These are phyloP conservation scores for Syngnathus scovelli DNA, from an alignment of 2,113 vertebrate species.

Conservation along the genomic window DNA sequence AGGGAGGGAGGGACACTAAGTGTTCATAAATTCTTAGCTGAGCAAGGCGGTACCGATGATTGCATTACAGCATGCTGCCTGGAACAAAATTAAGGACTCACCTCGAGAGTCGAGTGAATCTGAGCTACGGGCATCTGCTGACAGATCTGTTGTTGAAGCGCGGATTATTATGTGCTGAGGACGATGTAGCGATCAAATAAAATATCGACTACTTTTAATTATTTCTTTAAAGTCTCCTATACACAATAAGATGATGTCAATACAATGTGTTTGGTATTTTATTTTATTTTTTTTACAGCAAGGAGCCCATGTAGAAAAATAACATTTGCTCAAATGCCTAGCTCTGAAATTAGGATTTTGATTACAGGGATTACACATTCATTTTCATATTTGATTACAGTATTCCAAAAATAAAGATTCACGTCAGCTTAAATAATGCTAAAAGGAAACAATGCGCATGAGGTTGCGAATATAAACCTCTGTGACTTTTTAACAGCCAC, in stretches of 20 bases:
- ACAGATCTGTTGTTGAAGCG: constrained; percentile 12
- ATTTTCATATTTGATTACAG: neutral
- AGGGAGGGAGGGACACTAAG: constrained; percentile 34
- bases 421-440: neutral
- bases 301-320: neutral
- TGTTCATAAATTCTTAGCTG: constrained; percentile 56
- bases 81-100: constrained; percentile 46
- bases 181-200: neutral
- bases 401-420: neutral
- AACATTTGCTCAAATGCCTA: neutral
- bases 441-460: neutral
- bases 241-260: neutral
- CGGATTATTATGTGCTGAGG: constrained; percentile 1
- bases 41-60: constrained; percentile 43
- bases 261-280: neutral
- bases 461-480: neutral
- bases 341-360: neutral
- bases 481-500: neutral
- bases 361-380: neutral
- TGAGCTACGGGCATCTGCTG: constrained; percentile 22
- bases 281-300: neutral
- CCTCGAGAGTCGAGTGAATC: constrained; percentile 26
- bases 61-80: constrained; percentile 41
- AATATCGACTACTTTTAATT: neutral
- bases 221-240: neutral